Evolutionary conservation across 2,797 vertebrate species (phyloP).

Genomic region (Myripristis jacobus): DNA sequence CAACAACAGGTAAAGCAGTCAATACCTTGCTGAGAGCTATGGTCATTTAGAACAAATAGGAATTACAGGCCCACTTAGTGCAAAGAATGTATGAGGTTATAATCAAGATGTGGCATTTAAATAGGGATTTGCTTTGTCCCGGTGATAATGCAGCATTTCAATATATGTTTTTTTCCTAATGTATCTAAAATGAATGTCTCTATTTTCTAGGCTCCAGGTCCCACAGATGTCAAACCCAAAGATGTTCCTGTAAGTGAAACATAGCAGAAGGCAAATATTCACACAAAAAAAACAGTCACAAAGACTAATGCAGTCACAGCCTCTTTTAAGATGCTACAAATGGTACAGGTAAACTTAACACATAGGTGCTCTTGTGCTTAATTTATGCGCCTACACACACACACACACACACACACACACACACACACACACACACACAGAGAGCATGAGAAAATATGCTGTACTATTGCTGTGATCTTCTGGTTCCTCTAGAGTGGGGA

Average conservation of each 20-base stretch:
- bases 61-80: no score
- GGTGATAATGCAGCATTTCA: background rate
- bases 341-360: background rate
- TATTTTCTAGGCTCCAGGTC: slow-evolving; percentile 57
- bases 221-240: slow-evolving; percentile 68
- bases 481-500: slow-evolving; percentile 54
- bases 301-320: background rate
- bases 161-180: background rate
- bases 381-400: background rate
- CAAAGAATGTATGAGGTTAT: no score
- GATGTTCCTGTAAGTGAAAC: slow-evolving; percentile 73
- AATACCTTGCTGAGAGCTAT: background rate
- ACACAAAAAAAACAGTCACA: background rate
- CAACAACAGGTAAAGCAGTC: background rate
- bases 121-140: no score
- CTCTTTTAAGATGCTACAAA: background rate
- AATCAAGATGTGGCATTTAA: no score
- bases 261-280: no score
- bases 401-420: slow-evolving; percentile 8
- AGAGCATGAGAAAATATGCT: slow-evolving; percentile 43
- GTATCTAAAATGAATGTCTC: background rate
- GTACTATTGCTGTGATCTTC: slow-evolving; percentile 26
- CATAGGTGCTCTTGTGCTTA: background rate
- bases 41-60: no score
- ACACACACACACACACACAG: slow-evolving; percentile 3